Evolutionary conservation across 2,113 vertebrate genomes (phyloP).

Genomic region (Ursus arctos): DNA sequence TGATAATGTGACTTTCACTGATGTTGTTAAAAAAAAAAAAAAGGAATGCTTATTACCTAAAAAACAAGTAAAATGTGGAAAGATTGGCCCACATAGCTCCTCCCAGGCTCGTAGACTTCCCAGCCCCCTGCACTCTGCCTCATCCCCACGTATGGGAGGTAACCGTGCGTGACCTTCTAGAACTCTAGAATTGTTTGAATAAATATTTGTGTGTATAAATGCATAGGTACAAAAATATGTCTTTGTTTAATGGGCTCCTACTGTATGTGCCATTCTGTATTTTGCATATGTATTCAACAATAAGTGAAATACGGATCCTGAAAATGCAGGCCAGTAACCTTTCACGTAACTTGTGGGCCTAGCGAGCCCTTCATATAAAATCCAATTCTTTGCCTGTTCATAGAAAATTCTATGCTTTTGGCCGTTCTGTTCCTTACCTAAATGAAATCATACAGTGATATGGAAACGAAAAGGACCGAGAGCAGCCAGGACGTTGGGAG

Average conservation of each 20-base stretch:
- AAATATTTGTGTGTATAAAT: background rate
- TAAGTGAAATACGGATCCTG: slow-evolving; percentile 35
- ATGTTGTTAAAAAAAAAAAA: background rate
- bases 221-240: background rate
- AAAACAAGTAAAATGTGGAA: background rate
- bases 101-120: background rate
- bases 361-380: background rate
- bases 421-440: slow-evolving; percentile 24
- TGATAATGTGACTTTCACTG: background rate
- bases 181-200: background rate
- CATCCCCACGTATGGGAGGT: background rate
- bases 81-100: background rate
- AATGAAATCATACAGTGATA: background rate
- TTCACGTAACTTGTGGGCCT: background rate
- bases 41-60: background rate
- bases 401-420: background rate
- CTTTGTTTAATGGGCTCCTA: background rate
- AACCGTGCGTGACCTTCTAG: background rate
- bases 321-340: slow-evolving; percentile 32
- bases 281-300: background rate
- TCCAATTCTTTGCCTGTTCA: background rate
- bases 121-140: background rate
- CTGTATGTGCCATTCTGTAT: background rate
- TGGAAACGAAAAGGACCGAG: background rate
- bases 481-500: background rate